Conservation (phyloP, 2,113 vertebrate species). For the Mormyrus lacerda region DNA sequence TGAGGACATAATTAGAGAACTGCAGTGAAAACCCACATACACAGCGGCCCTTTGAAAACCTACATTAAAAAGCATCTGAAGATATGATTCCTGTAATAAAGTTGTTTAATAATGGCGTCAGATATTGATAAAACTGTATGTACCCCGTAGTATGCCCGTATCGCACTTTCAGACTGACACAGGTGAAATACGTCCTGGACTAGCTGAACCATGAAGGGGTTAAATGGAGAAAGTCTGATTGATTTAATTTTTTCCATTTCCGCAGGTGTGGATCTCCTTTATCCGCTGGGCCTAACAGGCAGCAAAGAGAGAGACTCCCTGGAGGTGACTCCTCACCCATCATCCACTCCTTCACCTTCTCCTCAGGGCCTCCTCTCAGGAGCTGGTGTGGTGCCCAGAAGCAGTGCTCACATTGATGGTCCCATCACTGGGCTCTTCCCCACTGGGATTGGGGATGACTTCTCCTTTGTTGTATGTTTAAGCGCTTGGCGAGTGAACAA, state of each 20-base stretch:
- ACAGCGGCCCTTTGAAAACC: not conserved
- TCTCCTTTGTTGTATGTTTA: constrained; percentile 77
- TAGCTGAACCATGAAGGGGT: not conserved
- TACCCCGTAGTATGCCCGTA: not conserved
- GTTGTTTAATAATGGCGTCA: not conserved
- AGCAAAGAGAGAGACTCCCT: constrained; percentile 52
- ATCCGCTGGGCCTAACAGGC: constrained; percentile 71
- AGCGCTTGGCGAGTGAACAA: constrained; percentile 78
- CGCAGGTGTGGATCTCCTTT: constrained; percentile 86
- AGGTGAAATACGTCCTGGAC: not conserved
- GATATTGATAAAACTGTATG: not conserved
- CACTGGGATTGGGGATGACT: constrained; percentile 60
- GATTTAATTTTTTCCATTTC: constrained; percentile 36
- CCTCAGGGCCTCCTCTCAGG: constrained; percentile 57
- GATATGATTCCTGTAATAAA: not conserved
- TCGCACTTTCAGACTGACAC: not conserved
- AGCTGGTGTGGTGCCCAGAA: constrained; percentile 67
- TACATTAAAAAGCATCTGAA: not conserved
- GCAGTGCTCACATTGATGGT: constrained; percentile 64
- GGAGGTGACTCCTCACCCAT: constrained; percentile 45
- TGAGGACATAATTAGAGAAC: too few species aligned
- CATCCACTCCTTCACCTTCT: constrained; percentile 46
- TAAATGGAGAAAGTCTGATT: not conserved
- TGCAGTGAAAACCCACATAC: too few species aligned
- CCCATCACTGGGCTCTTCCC: constrained; percentile 62